Percentiles rank a stretch among this genome's conserved stretches.
These are phyloP conservation scores for Ennomos erosarius DNA, from an alignment of 2,888 invertebrate species.

Conservation along the genomic window DNA sequence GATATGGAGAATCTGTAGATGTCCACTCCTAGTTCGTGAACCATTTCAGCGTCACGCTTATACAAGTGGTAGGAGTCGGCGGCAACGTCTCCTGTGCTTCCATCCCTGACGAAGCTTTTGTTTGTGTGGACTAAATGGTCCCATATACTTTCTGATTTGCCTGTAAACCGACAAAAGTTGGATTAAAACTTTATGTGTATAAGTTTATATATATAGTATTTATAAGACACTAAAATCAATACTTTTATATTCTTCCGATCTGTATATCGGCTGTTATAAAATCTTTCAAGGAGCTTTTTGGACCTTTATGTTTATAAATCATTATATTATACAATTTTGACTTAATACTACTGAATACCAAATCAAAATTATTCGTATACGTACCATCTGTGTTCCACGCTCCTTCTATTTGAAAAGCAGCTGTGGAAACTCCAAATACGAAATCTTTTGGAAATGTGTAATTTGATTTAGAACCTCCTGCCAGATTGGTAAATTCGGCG, in stretches of 20 bases:
- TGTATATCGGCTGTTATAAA: too few species aligned
- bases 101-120: constrained; percentile 81
- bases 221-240: too few species aligned
- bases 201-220: too few species aligned
- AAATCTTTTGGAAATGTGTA: constrained; percentile 84
- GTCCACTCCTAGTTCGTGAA: constrained; percentile 86
- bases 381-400: constrained; percentile 82
- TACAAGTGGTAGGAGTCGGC: constrained; percentile 89
- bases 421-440: constrained; percentile 86
- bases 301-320: too few species aligned
- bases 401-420: constrained; percentile 87
- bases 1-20: constrained; percentile 90
- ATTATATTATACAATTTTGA: too few species aligned
- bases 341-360: too few species aligned
- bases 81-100: constrained; percentile 87
- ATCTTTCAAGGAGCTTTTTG: too few species aligned
- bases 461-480: constrained; percentile 72
- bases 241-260: too few species aligned
- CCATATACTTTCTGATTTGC: constrained; percentile 88
- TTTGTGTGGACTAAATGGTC: constrained; percentile 82
- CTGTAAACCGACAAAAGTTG: constrained; percentile 59
- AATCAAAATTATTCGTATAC: neutral
- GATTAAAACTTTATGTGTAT: too few species aligned
- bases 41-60: constrained; percentile 86
- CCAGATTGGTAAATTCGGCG: constrained; percentile 61